Percentiles rank a stretch among this genome's conserved stretches.
These are phyloP conservation scores for Melikaiella ostensackeni DNA, from an alignment of 2,888 invertebrate species.

Conservation along the genomic window DNA sequence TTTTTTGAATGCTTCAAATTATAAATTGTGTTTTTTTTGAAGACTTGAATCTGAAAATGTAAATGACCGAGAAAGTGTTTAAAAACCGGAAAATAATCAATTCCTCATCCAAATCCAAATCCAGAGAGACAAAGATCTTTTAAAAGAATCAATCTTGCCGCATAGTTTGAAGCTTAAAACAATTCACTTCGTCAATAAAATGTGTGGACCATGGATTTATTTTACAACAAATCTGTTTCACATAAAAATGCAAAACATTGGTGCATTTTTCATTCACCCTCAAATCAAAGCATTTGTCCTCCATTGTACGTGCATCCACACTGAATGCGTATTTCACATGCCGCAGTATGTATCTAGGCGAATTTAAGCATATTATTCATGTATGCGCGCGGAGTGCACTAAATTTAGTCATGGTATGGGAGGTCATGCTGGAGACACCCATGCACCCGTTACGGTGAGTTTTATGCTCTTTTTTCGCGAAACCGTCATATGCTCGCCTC, in stretches of 20 bases:
- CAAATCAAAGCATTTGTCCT: slow-evolving; percentile 32
- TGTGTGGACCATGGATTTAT: neutral
- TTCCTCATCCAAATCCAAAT: too few species aligned
- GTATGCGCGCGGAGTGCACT: slow-evolving; percentile 68
- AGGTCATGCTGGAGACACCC: slow-evolving; percentile 67
- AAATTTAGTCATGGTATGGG: slow-evolving; percentile 70
- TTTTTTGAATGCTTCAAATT: too few species aligned
- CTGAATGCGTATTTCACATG: slow-evolving; percentile 23
- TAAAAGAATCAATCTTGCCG: neutral
- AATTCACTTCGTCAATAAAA: neutral
- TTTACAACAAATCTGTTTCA: neutral
- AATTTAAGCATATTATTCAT: slow-evolving; percentile 70
- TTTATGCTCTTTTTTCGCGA: slow-evolving; percentile 70
- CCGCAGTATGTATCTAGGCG: slow-evolving; percentile 56
- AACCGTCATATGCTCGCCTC: slow-evolving; percentile 67
- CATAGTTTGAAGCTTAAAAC: neutral
- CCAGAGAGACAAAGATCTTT: neutral
- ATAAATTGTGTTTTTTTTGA: too few species aligned
- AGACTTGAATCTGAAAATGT: too few species aligned
- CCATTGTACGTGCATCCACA: slow-evolving; percentile 10
- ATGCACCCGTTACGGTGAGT: slow-evolving; percentile 60
- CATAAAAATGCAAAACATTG: neutral
- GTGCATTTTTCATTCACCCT: slow-evolving; percentile 10
- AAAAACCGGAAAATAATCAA: too few species aligned
- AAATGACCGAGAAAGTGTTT: too few species aligned